Base-by-base conservation (phyloP, 2,888 invertebrate species). In the Agrotis clavis region DNA sequence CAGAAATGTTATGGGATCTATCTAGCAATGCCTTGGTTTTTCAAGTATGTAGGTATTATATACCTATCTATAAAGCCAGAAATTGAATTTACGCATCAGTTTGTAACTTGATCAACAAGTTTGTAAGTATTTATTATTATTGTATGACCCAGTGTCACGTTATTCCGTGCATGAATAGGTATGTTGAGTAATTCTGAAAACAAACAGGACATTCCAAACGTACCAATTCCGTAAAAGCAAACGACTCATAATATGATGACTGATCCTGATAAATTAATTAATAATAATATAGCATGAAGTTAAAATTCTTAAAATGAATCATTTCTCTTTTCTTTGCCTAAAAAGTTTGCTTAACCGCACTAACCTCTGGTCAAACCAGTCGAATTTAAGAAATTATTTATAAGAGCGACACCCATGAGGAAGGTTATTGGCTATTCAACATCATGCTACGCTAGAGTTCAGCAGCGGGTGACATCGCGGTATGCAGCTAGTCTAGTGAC, bases 171-270 rank as follows among this genome's bases (percentile, higher is more conserved):
- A 41, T 72, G 41, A 68, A 68, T 75, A 41, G 0, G 16, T 13
- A 45, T 48, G n/a, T 47, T 54, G 68, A 77, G n/a, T 53, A 77
- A 77, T 18, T 41, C 47, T 47, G 30, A 79, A 51, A 4, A 71
- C 35, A 59, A 71, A 73, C 59, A 53, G 54, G 69, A 68, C 69
- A 47, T 71, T 77, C 25, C 78, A 54, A 41, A 19, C 53, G 54
- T 56, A 9, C 48, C 19, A 54, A n/a, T 48, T 54, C 54, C 48
- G 16, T 16, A 18, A 68, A 68, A 14, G 53, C 30, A 30, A 16
- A 41, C 16, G 13, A 50, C n/a, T 18, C 79, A 30, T 35, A 30
- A 4, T 30, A 35, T 21, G n/a, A 61, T 56, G 41, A 53, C 53
- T 41, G 25, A 60, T 53, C 5, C 16, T 14, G 5, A 16, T 4